A percentile compares a stretch with the other conserved stretches of the same genome.
These are phyloP conservation scores for Conus canariensis DNA, from an alignment of 2,888 invertebrate genomes.

Conservation along the genomic window DNA sequence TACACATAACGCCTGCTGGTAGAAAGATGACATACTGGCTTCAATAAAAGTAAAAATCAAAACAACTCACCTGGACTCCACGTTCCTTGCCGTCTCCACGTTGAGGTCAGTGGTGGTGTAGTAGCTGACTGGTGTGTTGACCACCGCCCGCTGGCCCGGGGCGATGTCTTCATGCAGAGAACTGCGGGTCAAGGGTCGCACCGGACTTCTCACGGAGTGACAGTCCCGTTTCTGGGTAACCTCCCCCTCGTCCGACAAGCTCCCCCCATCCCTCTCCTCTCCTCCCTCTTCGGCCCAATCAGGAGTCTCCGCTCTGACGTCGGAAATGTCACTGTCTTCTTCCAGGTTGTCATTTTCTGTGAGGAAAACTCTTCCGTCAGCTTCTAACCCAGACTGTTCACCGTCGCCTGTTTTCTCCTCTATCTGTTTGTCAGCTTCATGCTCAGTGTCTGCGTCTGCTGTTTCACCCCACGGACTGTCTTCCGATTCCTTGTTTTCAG, in stretches of 20 bases:
- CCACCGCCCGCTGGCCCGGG: conserved; percentile 40
- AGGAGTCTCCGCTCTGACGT: conserved; percentile 16
- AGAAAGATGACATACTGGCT: background rate
- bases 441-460: background rate
- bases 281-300: conserved; percentile 20
- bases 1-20: background rate
- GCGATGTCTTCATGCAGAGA: conserved; percentile 42
- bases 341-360: conserved; percentile 22
- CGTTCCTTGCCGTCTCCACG: background rate
- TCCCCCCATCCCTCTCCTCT: conserved; percentile 25
- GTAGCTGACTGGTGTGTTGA: conserved; percentile 45
- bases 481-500: too few relatives aligned
- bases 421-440: background rate
- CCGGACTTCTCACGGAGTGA: conserved; percentile 10
- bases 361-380: background rate
- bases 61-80: conserved; percentile 27
- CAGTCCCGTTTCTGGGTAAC: background rate
- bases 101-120: conserved; percentile 37
- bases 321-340: conserved; percentile 20
- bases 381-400: background rate
- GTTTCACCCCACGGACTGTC: too few relatives aligned
- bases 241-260: background rate
- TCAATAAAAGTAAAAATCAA: background rate
- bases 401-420: background rate
- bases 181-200: conserved; percentile 40